Evolutionary conservation across 1,140 invertebrate species (phyloP), one percentile per base, ranked within the genome.

Genomic region (Microplitis mediator): DNA sequence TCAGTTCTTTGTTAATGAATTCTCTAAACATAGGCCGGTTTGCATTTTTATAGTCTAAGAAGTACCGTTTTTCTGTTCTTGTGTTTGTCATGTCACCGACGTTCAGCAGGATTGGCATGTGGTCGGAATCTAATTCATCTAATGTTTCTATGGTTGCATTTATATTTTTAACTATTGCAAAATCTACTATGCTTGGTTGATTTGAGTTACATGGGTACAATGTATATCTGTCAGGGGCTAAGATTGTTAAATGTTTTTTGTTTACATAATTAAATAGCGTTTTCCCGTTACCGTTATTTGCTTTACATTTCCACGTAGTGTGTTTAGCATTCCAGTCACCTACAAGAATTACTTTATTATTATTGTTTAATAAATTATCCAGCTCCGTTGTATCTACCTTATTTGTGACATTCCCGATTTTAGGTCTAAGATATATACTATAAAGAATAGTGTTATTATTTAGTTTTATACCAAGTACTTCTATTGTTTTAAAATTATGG

Each of bases 241-340:
- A 4, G 4, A 71, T 45, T 31, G 69, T 65, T 35, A 23, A 65
- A n/a, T 65, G 36, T 11, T 54, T 68, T 13, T 61, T 34, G n/a
- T 69, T 73, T 2, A 13, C 36, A 16, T 51, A 73, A 2, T 73
- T 61, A 16, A 50, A 23, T 11, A 73, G 58, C 2, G 34, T 63
- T 51, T 62, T 62, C 1, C 72, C 72, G 16, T 63, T 62, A 2
- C 9, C 32, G 34, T 73, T 73, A 16, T 9, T 52, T 3, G 8
- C 51, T 50, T 52, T 13, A 13, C 72, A 73, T 4, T 35, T 4
- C 72, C 72, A 73, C 1, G 6, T 4, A 0, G 4, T 35, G 31
- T 73, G 72, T 62, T 73, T 73, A 4, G 64, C 52, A 31, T 73
- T 73, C 8, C n/a, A 68, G 34, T 73, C 65, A 0, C 72, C 72